Evolutionary conservation across 1,140 invertebrate species (phyloP).

Genomic region (Pteromalus puparum): DNA sequence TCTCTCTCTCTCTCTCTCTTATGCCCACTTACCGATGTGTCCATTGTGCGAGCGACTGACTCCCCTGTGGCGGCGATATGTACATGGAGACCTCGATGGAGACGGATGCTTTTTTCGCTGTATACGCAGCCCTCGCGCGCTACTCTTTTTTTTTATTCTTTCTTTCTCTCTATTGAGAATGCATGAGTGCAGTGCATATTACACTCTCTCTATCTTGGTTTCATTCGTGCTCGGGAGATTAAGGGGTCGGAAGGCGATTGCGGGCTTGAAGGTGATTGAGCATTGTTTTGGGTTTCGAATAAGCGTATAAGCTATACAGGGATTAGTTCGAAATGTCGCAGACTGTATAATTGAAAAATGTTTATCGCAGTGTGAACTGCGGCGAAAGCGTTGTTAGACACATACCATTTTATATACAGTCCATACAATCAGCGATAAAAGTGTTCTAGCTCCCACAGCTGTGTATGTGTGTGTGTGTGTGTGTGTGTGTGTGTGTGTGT

Average conservation of each 20-base stretch:
- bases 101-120: not conserved
- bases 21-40: slow-evolving; percentile 44
- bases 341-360: too few species aligned
- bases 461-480: not conserved
- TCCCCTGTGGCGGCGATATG: not conserved
- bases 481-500: not conserved
- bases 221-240: not conserved
- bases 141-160: not conserved
- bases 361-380: not conserved
- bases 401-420: not conserved
- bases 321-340: too few species aligned
- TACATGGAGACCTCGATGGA: not conserved
- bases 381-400: not conserved
- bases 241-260: not conserved
- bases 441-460: not conserved
- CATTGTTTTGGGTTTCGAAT: not conserved
- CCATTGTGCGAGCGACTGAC: slow-evolving; percentile 33
- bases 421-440: not conserved
- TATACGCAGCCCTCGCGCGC: not conserved
- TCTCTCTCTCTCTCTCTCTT: slow-evolving; percentile 40
- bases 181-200: not conserved
- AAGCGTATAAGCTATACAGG: not conserved
- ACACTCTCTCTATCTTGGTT: not conserved
- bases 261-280: not conserved
- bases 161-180: not conserved